phyloP scores from a whole-genome alignment of 2,797 vertebrate genomes.

The Toxotes lorentzi region DNA sequence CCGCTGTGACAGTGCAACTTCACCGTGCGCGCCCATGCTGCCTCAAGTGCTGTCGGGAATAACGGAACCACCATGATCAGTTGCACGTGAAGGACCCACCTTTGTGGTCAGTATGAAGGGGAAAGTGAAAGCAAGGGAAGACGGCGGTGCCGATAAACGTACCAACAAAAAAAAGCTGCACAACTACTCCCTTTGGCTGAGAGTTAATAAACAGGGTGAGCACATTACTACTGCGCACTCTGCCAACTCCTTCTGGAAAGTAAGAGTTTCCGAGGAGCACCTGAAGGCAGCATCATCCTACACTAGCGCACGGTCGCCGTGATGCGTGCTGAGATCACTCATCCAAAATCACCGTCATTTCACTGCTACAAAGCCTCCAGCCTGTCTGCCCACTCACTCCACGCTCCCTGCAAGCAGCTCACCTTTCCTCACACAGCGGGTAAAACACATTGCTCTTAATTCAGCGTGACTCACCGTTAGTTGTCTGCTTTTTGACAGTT shows the following conservation, averaged over 20 bases:
- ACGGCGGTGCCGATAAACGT: rapidly evolving
- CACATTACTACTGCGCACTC: background rate
- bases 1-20: slow-evolving; percentile 61
- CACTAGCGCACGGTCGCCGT: slow-evolving; percentile 56
- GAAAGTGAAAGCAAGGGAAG: background rate
- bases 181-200: background rate
- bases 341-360: slow-evolving; percentile 81
- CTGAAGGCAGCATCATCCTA: slow-evolving; percentile 69
- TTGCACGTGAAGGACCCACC: slow-evolving; percentile 18
- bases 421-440: background rate
- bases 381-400: background rate
- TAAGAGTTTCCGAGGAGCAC: slow-evolving; percentile 64
- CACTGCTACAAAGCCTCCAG: slow-evolving; percentile 52
- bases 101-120: background rate
- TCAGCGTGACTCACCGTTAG: slow-evolving; percentile 80
- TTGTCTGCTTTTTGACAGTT: slow-evolving; percentile 82
- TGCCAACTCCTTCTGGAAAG: background rate
- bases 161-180: background rate
- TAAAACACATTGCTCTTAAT: background rate
- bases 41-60: slow-evolving; percentile 15
- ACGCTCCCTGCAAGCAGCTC: background rate
- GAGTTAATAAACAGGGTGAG: background rate
- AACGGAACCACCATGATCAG: background rate
- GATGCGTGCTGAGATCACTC: slow-evolving; percentile 76
- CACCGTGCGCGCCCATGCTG: slow-evolving; percentile 35